Evolutionary conservation across 2,113 vertebrate species (phyloP).

Genomic region (Sterna hirundo): DNA sequence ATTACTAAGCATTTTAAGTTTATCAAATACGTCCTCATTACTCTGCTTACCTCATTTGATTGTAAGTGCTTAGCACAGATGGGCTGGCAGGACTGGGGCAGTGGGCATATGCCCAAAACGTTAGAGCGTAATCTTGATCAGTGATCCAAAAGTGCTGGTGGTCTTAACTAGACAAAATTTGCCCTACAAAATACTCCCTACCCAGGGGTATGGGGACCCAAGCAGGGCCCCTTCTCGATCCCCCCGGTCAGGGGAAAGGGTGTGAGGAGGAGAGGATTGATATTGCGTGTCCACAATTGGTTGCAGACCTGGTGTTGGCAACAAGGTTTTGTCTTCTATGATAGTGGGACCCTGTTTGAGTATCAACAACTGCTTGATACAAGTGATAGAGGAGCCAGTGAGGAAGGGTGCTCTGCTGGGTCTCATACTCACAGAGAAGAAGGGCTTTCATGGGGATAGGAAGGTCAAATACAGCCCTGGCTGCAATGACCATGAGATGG

Average conservation of each 20-base stretch:
- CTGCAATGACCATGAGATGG: neutral
- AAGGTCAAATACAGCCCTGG: neutral
- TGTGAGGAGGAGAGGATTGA: neutral
- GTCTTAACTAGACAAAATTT: neutral
- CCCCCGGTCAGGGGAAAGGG: neutral
- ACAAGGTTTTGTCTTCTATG: neutral
- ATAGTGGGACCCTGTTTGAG: neutral
- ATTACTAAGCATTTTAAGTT: neutral
- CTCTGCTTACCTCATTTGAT: neutral
- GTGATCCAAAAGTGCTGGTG: neutral
- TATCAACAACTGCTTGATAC: neutral
- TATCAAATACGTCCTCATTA: neutral
- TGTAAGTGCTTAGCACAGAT: neutral
- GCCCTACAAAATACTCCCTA: neutral
- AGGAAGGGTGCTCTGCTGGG: neutral
- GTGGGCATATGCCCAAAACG: fast-evolving
- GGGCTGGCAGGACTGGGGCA: neutral
- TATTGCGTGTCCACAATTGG: neutral
- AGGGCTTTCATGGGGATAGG: neutral
- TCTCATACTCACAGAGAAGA: neutral
- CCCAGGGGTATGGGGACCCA: neutral
- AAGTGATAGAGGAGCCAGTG: neutral
- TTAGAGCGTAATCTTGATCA: neutral
- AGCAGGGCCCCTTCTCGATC: neutral
- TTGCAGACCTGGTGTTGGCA: neutral